Evolutionary conservation across 2,888 invertebrate species (phyloP).

Genomic region (Linnaemya tessellans): DNA sequence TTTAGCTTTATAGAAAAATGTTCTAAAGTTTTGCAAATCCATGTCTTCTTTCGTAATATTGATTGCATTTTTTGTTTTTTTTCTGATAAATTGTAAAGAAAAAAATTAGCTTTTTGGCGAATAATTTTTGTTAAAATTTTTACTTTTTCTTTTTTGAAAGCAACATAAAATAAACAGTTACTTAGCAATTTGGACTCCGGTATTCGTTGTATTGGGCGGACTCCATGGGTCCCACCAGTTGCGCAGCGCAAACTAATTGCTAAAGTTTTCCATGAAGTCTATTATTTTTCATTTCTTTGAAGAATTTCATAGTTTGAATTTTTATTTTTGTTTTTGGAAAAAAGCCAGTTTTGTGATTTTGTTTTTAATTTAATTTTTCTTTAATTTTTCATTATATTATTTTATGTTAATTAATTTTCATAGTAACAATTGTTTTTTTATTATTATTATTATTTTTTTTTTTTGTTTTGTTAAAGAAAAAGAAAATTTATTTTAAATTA

Average conservation of each 20-base stretch:
- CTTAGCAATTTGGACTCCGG: too few relatives aligned
- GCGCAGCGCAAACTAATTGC: background rate
- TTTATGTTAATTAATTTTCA: slow-evolving; percentile 72
- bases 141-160: background rate
- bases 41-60: slow-evolving; percentile 80
- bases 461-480: slow-evolving; percentile 61
- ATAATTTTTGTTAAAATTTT: too few relatives aligned
- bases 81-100: slow-evolving; percentile 22
- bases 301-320: slow-evolving; percentile 45
- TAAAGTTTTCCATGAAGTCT: background rate
- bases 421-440: slow-evolving; percentile 65
- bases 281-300: slow-evolving; percentile 12
- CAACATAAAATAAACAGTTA: background rate
- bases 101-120: too few relatives aligned
- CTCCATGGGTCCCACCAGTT: too few relatives aligned
- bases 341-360: slow-evolving; percentile 81
- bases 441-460: slow-evolving; percentile 60
- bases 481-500: slow-evolving; percentile 34
- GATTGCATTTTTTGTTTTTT: slow-evolving; percentile 74
- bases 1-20: slow-evolving; percentile 19
- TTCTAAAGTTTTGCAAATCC: slow-evolving; percentile 39
- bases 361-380: slow-evolving; percentile 68
- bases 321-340: slow-evolving; percentile 36
- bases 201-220: too few relatives aligned
- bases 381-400: slow-evolving; percentile 74